phyloP scores from a whole-genome alignment of 2,113 vertebrate genomes.

The Fulmarus glacialis region DNA sequence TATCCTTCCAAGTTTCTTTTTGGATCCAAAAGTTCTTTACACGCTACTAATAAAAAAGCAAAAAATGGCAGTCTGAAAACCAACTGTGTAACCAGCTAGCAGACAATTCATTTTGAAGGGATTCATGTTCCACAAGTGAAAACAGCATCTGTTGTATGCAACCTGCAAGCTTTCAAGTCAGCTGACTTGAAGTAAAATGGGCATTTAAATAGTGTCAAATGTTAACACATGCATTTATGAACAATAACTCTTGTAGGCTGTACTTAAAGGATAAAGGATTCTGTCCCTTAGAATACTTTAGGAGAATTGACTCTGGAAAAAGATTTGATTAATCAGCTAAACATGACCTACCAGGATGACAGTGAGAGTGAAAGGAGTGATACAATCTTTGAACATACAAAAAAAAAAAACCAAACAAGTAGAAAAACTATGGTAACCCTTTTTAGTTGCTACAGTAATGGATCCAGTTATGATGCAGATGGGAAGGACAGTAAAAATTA shows the following conservation, averaged over 20 bases:
- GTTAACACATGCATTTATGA: neutral
- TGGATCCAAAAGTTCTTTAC: neutral
- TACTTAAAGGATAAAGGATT: neutral
- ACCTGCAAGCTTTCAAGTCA: neutral
- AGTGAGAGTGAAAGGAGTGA: neutral
- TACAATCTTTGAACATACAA: neutral
- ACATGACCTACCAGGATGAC: neutral
- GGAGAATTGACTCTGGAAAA: neutral
- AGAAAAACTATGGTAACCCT: neutral
- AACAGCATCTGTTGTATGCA: neutral
- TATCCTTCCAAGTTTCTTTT: neutral
- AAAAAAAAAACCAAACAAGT: neutral
- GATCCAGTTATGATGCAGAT: neutral
- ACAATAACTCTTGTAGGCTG: neutral
- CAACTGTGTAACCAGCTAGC: accelerated
- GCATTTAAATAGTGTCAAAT: neutral
- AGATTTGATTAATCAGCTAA: neutral
- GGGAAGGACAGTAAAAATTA: neutral
- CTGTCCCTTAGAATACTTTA: neutral
- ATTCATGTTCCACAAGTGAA: neutral
- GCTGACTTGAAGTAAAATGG: neutral
- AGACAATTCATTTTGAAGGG: neutral
- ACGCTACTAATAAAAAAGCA: neutral
- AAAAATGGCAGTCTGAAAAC: neutral
- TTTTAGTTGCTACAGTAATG: neutral